Conservation (phyloP, 2,113 vertebrate genomes). For the Eretmochelys imbricata region DNA sequence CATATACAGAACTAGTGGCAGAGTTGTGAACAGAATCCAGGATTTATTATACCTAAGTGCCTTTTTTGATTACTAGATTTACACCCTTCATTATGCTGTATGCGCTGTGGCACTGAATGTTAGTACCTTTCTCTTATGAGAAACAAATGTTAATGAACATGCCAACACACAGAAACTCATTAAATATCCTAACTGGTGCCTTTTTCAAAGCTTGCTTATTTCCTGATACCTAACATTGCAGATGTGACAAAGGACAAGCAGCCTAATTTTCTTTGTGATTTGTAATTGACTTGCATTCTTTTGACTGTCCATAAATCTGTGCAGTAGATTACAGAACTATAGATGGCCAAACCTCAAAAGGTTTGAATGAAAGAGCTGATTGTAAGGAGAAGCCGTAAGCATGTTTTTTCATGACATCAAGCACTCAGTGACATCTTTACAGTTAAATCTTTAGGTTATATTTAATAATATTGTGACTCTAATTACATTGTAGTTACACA, state of each 20-base stretch:
- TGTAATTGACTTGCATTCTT: neutral
- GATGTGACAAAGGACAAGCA: neutral
- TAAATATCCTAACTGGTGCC: neutral
- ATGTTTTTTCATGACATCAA: neutral
- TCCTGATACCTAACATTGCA: neutral
- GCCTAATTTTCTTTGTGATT: slow-evolving; percentile 6
- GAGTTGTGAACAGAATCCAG: neutral
- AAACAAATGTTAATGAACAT: neutral
- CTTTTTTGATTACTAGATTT: neutral
- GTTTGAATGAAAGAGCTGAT: neutral
- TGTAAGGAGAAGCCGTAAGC: neutral
- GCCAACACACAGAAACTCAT: neutral
- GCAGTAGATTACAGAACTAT: slow-evolving; percentile 5
- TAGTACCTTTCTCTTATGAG: neutral
- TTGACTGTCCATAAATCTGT: slow-evolving; percentile 20
- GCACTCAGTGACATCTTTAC: neutral
- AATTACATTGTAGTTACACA: neutral
- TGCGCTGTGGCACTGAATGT: neutral
- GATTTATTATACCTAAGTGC: neutral
- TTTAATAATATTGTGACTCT: neutral
- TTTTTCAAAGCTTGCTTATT: neutral
- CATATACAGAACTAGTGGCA: neutral
- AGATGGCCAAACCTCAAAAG: neutral
- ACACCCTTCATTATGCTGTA: neutral
- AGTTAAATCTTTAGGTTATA: neutral